phyloP scores from a whole-genome alignment of 2,797 vertebrate species.

The Pelobates cultripes region DNA sequence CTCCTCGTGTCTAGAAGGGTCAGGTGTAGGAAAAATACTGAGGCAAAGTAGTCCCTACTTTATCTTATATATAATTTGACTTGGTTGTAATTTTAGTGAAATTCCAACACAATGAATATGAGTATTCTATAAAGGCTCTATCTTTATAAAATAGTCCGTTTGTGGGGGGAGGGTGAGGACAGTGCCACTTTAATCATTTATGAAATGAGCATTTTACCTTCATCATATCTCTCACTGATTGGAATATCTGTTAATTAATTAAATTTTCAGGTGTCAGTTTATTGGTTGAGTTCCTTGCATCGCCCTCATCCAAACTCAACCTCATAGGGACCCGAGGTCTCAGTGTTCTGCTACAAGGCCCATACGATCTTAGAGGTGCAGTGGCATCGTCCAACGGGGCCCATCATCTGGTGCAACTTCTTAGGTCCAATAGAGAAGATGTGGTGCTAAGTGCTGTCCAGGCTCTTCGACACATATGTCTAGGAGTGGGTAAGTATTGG shows the following conservation, averaged over 20 bases:
- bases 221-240: neutral
- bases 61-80: too few species aligned
- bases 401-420: constrained; percentile 31
- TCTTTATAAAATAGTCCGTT: too few species aligned
- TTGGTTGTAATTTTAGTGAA: too few species aligned
- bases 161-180: too few species aligned
- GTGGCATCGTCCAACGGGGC: constrained; percentile 25
- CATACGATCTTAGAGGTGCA: constrained; percentile 35
- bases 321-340: constrained; percentile 23
- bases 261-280: constrained; percentile 27
- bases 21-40: too few species aligned
- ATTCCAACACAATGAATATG: too few species aligned
- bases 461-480: neutral
- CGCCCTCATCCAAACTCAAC: constrained; percentile 25
- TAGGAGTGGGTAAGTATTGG: constrained; percentile 36
- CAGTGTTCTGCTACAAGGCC: constrained; percentile 28
- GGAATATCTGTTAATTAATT: neutral
- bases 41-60: too few species aligned
- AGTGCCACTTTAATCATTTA: too few species aligned
- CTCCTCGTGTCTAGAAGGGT: too few species aligned
- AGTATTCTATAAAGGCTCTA: too few species aligned
- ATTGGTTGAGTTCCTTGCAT: constrained; percentile 31
- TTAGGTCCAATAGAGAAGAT: constrained; percentile 25
- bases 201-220: too few species aligned
- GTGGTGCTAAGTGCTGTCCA: constrained; percentile 5